Base-by-base conservation (phyloP, 2,797 vertebrate species). In the Gouania willdenowi region DNA sequence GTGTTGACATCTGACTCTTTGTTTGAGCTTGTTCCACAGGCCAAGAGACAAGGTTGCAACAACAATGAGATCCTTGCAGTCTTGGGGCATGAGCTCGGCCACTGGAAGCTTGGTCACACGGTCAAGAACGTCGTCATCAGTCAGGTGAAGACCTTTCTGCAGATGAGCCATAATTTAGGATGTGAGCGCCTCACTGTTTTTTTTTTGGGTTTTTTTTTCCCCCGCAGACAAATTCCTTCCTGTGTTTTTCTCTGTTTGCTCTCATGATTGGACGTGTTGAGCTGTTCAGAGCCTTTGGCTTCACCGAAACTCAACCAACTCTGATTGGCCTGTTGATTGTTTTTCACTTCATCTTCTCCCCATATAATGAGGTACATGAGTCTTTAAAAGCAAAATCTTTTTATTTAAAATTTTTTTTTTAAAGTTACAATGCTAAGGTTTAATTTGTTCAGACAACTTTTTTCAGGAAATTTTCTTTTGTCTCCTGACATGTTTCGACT, bases 301-400 rank as follows among this genome's bases (percentile, higher is more conserved):
- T 99, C 75, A 81, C 87, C 72, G 86, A 92, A 60, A 92, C 78
- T 72, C 96, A 98, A 27, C 97, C 97, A 18, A 98, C 94, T 32
- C 83, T 99, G 47, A 99, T 99, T 67, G 97, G 97, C 72, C 81
- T 99, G 65, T 90, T 99, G 91, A 98, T 99, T 82, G 98, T 98
- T 83, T 99, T 99, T 88, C 96, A 99, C 88, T 99, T 99, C 81
- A 97, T 98, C 81, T 98, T 99, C 78, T 98, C 97, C 24, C 97
- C 97, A 3, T 99, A 99, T 80, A 99, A 98, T 55, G 96, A 98
- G 94, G 97, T 98, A n/a, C n/a, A n/a, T n/a, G n/a, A n/a, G n/a
- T n/a, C n/a, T n/a, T n/a, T n/a, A n/a, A n/a, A n/a, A n/a, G n/a
- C n/a, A n/a, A n/a, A n/a, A n/a, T n/a, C n/a, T n/a, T n/a, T n/a